Percentiles rank a stretch among this genome's conserved stretches.
These are phyloP conservation scores for Archips xylosteana DNA, from an alignment of 2,888 invertebrate genomes.

Conservation along the genomic window DNA sequence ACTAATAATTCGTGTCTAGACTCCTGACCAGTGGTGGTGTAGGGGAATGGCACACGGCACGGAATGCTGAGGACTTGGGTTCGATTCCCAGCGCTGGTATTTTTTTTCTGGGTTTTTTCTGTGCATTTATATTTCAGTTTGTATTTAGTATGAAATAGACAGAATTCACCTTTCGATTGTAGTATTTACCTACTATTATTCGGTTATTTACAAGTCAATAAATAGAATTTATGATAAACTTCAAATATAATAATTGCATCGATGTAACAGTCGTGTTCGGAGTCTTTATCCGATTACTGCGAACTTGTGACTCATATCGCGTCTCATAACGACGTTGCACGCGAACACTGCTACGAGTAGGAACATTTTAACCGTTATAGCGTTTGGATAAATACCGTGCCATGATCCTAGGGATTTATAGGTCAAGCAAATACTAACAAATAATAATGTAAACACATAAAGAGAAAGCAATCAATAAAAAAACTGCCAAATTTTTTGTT, in stretches of 20 bases:
- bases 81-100: too few relatives aligned
- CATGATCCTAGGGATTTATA: background rate
- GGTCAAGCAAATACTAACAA: background rate
- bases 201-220: background rate
- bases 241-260: background rate
- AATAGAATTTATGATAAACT: background rate
- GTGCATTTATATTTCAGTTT: too few relatives aligned
- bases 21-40: too few relatives aligned
- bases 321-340: constrained; percentile 30
- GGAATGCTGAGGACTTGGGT: too few relatives aligned
- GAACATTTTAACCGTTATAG: background rate
- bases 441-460: background rate
- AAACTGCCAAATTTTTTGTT: background rate
- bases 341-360: constrained; percentile 12
- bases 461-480: background rate
- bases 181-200: too few relatives aligned
- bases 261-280: constrained; percentile 6
- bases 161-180: too few relatives aligned
- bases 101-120: too few relatives aligned
- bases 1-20: too few relatives aligned
- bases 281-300: background rate
- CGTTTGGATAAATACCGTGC: background rate
- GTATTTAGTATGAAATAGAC: too few relatives aligned
- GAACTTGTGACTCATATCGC: constrained; percentile 38
- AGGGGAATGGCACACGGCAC: too few relatives aligned